These are phyloP conservation scores for Dallia pectoralis DNA, from an alignment of 2,797 vertebrate genomes.

Conservation along the genomic window DNA sequence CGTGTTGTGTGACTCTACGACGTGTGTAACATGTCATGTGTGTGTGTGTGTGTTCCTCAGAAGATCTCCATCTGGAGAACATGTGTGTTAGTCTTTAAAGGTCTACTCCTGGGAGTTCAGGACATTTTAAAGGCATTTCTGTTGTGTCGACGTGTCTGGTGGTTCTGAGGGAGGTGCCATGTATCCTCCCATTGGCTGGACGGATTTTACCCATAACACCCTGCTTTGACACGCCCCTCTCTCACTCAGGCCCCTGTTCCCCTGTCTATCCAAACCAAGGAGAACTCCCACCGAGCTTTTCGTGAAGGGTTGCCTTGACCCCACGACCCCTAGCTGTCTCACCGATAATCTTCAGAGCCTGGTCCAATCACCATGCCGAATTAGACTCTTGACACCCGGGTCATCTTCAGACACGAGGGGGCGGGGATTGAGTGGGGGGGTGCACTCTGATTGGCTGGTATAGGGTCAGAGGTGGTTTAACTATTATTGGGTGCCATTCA, in stretches of 20 bases:
- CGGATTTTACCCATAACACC: slow-evolving; percentile 51
- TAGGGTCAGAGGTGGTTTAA: slow-evolving; percentile 56
- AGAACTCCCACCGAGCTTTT: slow-evolving; percentile 31
- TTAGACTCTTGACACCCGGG: slow-evolving; percentile 68
- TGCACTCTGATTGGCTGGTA: slow-evolving; percentile 60
- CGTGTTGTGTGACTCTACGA: background rate
- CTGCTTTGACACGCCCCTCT: slow-evolving; percentile 39
- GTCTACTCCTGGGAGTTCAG: slow-evolving; percentile 17
- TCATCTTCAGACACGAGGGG: slow-evolving; percentile 51
- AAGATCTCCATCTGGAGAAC: slow-evolving; percentile 59
- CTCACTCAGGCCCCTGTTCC: slow-evolving; percentile 35
- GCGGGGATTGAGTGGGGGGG: slow-evolving; percentile 37
- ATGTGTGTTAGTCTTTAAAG: slow-evolving; percentile 59
- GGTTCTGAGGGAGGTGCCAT: slow-evolving; percentile 51
- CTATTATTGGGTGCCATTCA: slow-evolving; percentile 47
- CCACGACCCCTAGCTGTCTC: slow-evolving; percentile 48
- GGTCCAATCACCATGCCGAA: slow-evolving; percentile 63
- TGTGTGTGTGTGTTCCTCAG: slow-evolving; percentile 12
- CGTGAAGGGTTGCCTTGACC: slow-evolving; percentile 58
- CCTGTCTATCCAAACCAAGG: slow-evolving; percentile 49
- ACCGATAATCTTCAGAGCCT: slow-evolving; percentile 59
- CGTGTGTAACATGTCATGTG: background rate
- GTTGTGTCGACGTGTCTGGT: slow-evolving; percentile 60
- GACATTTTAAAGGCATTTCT: slow-evolving; percentile 52
- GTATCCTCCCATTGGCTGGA: slow-evolving; percentile 42